Evolutionary conservation across 2,888 invertebrate genomes (phyloP).

Genomic region (Chrysolina oricalcia): DNA sequence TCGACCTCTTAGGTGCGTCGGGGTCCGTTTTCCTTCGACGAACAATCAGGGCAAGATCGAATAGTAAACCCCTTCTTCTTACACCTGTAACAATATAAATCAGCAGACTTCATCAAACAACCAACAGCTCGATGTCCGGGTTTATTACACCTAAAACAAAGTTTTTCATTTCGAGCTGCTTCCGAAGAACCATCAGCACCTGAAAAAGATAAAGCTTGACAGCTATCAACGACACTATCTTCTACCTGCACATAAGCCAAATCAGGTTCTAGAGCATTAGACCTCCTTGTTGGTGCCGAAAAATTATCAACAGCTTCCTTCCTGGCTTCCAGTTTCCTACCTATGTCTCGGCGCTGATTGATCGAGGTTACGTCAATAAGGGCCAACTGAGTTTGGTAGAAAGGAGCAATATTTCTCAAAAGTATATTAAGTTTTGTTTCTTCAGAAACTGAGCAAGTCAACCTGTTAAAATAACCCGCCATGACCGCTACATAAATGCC

Average conservation of each 20-base stretch:
- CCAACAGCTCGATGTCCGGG: constrained; percentile 28
- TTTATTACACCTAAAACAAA: background rate
- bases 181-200: background rate
- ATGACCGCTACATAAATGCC: background rate
- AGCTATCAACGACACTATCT: background rate
- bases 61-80: constrained; percentile 6
- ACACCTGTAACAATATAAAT: constrained; percentile 3
- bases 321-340: too few relatives aligned
- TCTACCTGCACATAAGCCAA: background rate
- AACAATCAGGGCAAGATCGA: constrained; percentile 15
- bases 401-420: too few relatives aligned
- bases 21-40: background rate
- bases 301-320: too few relatives aligned
- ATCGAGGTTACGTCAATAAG: background rate
- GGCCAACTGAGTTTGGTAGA: too few relatives aligned
- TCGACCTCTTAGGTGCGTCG: constrained; percentile 2
- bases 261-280: constrained; percentile 2
- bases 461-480: too few relatives aligned
- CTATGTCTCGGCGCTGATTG: background rate
- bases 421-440: too few relatives aligned
- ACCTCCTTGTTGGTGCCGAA: background rate
- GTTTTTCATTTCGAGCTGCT: background rate
- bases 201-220: background rate
- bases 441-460: too few relatives aligned
- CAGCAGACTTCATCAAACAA: too few relatives aligned